Conservation (phyloP, 2,113 vertebrate species). For the Chascanopsetta lugubris region DNA sequence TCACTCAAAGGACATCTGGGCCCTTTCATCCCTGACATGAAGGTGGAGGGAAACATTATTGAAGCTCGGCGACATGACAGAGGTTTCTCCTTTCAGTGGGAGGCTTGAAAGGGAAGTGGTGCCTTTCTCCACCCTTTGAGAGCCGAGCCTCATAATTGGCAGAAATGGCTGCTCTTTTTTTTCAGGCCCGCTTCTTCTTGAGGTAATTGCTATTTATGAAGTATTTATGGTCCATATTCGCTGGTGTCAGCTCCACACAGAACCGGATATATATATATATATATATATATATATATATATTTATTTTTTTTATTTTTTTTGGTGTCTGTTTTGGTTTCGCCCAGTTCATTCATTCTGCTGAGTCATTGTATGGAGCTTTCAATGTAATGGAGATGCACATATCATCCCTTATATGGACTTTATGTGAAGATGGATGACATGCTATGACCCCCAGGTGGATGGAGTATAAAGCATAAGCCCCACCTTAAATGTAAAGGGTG, state of each 20-base stretch:
- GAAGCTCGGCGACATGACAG: slow-evolving; percentile 70
- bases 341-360: too few relatives aligned
- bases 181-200: slow-evolving; percentile 43
- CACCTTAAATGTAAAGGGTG: too few relatives aligned
- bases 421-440: too few relatives aligned
- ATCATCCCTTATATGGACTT: too few relatives aligned
- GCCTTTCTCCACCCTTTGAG: slow-evolving; percentile 61
- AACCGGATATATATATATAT: slow-evolving; percentile 15
- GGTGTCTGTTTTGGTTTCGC: slow-evolving; percentile 13
- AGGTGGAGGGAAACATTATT: slow-evolving; percentile 77
- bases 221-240: slow-evolving; percentile 74
- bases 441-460: too few relatives aligned
- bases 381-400: too few relatives aligned
- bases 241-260: slow-evolving; percentile 47
- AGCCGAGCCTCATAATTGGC: slow-evolving; percentile 66
- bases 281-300: too few relatives aligned
- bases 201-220: slow-evolving; percentile 78
- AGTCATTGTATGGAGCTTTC: too few relatives aligned
- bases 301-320: not conserved
- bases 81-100: slow-evolving; percentile 57
- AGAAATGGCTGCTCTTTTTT: slow-evolving; percentile 62
- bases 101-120: slow-evolving; percentile 63
- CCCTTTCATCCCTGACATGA: slow-evolving; percentile 78
- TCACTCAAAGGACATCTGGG: slow-evolving; percentile 76
- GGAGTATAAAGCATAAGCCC: too few relatives aligned